These are phyloP conservation scores for Melitaea cinxia DNA, from an alignment of 1,140 invertebrate species.

Conservation along the genomic window DNA sequence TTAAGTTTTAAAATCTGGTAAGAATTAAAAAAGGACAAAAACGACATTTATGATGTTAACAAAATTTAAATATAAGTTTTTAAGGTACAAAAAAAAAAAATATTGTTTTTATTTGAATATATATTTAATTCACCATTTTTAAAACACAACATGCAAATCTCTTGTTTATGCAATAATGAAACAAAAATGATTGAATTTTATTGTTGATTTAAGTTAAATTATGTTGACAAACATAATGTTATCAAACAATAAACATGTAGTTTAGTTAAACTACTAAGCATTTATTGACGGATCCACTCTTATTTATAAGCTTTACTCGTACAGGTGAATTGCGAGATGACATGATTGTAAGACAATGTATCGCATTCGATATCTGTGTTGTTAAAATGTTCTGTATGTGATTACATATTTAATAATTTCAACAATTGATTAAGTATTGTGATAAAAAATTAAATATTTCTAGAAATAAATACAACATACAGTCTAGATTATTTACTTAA, in stretches of 20 bases:
- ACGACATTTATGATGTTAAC: background rate
- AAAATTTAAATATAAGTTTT: slow-evolving; percentile 1
- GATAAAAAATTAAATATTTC: slow-evolving; percentile 3
- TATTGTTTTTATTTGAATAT: background rate
- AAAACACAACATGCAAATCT: background rate
- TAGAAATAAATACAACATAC: background rate
- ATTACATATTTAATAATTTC: too few species aligned
- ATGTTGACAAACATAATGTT: background rate
- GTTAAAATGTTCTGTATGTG: too few species aligned
- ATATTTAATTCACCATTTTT: background rate
- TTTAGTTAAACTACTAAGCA: background rate
- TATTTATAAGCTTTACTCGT: background rate
- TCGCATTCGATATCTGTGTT: too few species aligned
- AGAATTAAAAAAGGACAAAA: background rate
- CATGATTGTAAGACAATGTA: too few species aligned
- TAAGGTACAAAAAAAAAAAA: slow-evolving; percentile 1
- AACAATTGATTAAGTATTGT: too few species aligned
- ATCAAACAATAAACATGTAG: background rate
- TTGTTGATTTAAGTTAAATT: background rate
- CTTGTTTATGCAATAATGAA: background rate
- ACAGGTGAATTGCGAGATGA: background rate
- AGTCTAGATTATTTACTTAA: slow-evolving; percentile 8
- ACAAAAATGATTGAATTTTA: background rate
- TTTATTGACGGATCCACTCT: background rate
- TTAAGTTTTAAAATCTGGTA: slow-evolving; percentile 1